Base-by-base conservation (phyloP, 1,140 invertebrate genomes). In the Trichoplusia ni region DNA sequence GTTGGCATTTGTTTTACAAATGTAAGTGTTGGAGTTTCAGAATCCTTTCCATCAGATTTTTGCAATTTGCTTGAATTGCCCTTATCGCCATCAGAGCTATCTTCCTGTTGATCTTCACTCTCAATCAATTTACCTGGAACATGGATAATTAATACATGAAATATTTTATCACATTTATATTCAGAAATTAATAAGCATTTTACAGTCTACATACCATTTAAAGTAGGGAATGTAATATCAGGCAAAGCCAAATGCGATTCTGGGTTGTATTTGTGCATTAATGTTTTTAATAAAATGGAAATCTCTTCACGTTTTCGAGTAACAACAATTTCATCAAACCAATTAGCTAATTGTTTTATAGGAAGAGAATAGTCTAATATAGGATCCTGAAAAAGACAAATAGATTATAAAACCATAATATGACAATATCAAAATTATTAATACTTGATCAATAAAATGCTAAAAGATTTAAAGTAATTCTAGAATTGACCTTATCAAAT, bases 231-330 rank as follows among this genome's bases (percentile, higher is more conserved):
- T 72, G 90, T 82, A 64, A 94, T 94, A 29, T 93, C 92, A n/a
- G 94, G 93, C 69, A 94, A 78, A 47, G 91, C 74, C 77, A 86
- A 84, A 68, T 91, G 85, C 61, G 91, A 90, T 67, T 94, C 92
- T 66, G 90, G 90, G 60, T 93, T 93, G 64, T 90, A 89, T 71
- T 92, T 92, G 42, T 93, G 91, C 93, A 96, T 95, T 8, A 96
- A 81, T 35, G 90, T 82, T 76, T 94, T 93, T n/a, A 97, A 86
- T 29, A 96, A 81, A 59, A 93, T 92, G n/a, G 94, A 94, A 53
- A 97, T 93, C 62, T 96, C 95, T 88, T 96, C 95, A 29, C 96
- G 87, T 91, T 97, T 96, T 42, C 93, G 91, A 1, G 94, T 95
- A 0, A 96, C 95, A 0, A 94, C 90, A 19, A 96, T 94, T 77